A percentile compares a stretch with the other conserved stretches of the same genome.
Evolutionary conservation across 2,888 invertebrate species (phyloP).

Genomic region (Lapara coniferarum): DNA sequence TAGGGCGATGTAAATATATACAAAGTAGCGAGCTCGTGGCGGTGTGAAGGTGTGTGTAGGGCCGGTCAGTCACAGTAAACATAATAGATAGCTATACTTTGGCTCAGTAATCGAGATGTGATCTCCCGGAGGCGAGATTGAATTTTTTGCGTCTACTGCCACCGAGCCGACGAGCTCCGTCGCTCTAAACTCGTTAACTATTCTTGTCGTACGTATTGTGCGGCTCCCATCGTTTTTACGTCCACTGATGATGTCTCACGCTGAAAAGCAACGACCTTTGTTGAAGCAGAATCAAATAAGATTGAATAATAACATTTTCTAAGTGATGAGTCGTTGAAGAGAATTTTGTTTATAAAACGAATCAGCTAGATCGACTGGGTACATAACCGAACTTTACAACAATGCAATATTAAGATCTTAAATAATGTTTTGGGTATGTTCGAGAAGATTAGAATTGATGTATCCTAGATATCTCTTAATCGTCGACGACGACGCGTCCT

Average conservation of each 20-base stretch:
- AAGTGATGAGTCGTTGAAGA: neutral
- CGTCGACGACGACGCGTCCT: too few species aligned
- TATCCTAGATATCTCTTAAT: too few species aligned
- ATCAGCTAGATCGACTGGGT: too few species aligned
- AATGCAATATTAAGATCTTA: too few species aligned
- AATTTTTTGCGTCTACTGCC: constrained; percentile 4
- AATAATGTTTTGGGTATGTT: too few species aligned
- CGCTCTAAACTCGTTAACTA: constrained; percentile 7
- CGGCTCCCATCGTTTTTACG: constrained; percentile 14
- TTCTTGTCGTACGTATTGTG: constrained; percentile 15
- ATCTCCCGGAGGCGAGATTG: constrained; percentile 17
- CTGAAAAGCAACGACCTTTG: constrained; percentile 14
- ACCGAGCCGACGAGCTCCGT: neutral
- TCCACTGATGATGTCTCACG: neutral
- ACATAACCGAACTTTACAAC: too few species aligned
- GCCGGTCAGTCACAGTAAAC: too few species aligned
- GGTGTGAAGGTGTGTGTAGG: neutral
- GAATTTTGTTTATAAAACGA: too few species aligned
- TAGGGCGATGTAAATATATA: neutral
- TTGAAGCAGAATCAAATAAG: neutral
- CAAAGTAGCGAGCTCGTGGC: too few species aligned
- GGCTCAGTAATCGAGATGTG: constrained; percentile 3
- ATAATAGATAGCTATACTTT: too few species aligned
- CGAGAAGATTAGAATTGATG: too few species aligned
- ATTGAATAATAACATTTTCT: neutral